phyloP scores from a whole-genome alignment of 2,888 invertebrate species.

The Vesta saturnalis region DNA sequence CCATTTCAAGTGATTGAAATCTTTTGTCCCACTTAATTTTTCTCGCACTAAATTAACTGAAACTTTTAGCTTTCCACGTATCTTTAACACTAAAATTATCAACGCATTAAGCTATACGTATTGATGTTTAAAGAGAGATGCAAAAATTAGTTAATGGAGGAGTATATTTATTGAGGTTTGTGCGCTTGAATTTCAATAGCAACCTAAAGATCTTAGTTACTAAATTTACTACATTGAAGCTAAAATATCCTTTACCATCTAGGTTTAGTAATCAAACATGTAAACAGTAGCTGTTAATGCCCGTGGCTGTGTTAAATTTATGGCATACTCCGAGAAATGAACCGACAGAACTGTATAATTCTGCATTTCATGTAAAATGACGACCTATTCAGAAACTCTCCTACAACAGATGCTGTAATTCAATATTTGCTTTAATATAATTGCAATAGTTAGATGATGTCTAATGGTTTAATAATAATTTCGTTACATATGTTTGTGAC shows the following conservation, averaged over 20 bases:
- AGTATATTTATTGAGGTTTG: neutral
- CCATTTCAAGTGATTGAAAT: slow-evolving; percentile 22
- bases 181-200: too few relatives aligned
- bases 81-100: too few relatives aligned
- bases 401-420: slow-evolving; percentile 16
- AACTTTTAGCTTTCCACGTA: too few relatives aligned
- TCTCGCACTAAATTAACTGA: neutral
- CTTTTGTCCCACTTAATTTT: neutral
- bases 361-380: slow-evolving; percentile 25
- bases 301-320: slow-evolving; percentile 26
- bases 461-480: neutral
- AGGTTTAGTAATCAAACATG: slow-evolving; percentile 37
- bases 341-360: slow-evolving; percentile 19
- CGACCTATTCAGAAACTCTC: slow-evolving; percentile 24
- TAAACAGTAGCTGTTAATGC: slow-evolving; percentile 31
- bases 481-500: neutral
- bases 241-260: slow-evolving; percentile 27
- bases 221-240: slow-evolving; percentile 25
- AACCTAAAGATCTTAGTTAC: too few relatives aligned
- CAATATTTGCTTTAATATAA: slow-evolving; percentile 21
- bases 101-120: too few relatives aligned
- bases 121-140: neutral
- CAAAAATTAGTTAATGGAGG: neutral
- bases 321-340: slow-evolving; percentile 24
- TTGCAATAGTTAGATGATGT: slow-evolving; percentile 11